Percentiles rank a stretch among this genome's conserved stretches.
Evolutionary conservation across 37 sponge, comb jelly and placozoan species (phyloP).

Genomic region (Amphimedon queenslandica): DNA sequence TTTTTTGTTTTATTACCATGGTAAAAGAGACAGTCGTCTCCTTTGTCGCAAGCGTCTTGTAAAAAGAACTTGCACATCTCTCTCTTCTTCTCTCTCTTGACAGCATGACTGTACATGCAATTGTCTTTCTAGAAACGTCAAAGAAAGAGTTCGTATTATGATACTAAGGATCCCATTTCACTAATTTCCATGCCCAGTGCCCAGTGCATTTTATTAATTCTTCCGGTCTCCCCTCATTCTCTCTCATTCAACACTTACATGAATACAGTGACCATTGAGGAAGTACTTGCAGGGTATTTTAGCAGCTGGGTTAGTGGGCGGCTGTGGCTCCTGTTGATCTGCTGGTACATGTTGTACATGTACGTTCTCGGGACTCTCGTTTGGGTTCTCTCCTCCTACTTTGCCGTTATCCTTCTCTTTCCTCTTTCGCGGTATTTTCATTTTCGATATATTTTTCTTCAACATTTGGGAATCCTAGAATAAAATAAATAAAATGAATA

Average conservation of each 20-base stretch:
- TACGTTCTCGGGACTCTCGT: slow-evolving; percentile 11
- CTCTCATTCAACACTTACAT: slow-evolving; percentile 51
- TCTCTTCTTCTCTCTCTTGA: slow-evolving; percentile 57
- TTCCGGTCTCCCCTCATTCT: too few relatives aligned
- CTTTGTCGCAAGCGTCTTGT: slow-evolving; percentile 75
- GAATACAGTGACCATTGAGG: slow-evolving; percentile 51
- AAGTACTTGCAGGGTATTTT: slow-evolving; percentile 56
- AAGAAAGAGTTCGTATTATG: slow-evolving; percentile 3
- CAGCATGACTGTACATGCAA: slow-evolving; percentile 66
- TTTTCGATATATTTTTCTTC: too few relatives aligned
- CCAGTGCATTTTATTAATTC: too few relatives aligned
- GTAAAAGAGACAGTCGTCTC: slow-evolving; percentile 70
- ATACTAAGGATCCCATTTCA: too few relatives aligned
- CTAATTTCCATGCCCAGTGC: too few relatives aligned
- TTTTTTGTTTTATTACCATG: too few relatives aligned
- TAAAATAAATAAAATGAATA: not conserved
- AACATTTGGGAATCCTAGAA: not conserved
- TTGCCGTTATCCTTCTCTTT: slow-evolving; percentile 11
- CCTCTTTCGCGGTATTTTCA: too few relatives aligned
- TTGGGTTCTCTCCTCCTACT: not conserved
- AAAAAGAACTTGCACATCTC: slow-evolving; percentile 88
- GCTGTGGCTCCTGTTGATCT: not conserved
- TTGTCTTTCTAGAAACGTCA: slow-evolving; percentile 51
- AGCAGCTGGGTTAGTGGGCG: not conserved
- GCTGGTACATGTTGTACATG: not conserved